Evolutionary conservation across 1,140 invertebrate genomes (phyloP).

Genomic region (Drosophila prosaltans): DNA sequence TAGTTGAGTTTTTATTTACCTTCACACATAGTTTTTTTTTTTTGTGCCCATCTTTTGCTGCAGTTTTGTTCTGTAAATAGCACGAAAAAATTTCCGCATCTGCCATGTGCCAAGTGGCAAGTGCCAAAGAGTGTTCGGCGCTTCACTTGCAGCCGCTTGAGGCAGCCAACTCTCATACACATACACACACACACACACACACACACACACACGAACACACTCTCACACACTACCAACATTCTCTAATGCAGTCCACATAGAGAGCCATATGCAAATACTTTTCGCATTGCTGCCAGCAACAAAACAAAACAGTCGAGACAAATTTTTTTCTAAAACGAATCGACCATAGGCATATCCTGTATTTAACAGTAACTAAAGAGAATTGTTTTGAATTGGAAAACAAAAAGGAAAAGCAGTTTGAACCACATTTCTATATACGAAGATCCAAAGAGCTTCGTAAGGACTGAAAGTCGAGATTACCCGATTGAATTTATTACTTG

Average conservation of each 20-base stretch:
- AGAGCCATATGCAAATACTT: constrained; percentile 74
- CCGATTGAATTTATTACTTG: neutral
- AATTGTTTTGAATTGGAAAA: too few relatives aligned
- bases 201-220: constrained; percentile 10
- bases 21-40: constrained; percentile 29
- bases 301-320: constrained; percentile 1
- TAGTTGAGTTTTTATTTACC: constrained; percentile 47
- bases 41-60: constrained; percentile 51
- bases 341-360: constrained; percentile 2
- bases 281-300: constrained; percentile 36
- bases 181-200: constrained; percentile 2
- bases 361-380: too few relatives aligned
- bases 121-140: constrained; percentile 30
- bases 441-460: too few relatives aligned
- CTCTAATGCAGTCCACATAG: constrained; percentile 51
- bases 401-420: too few relatives aligned
- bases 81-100: constrained; percentile 42
- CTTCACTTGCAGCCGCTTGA: constrained; percentile 54
- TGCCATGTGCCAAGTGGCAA: constrained; percentile 59
- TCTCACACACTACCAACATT: constrained; percentile 23
- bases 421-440: too few relatives aligned
- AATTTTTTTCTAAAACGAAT: neutral
- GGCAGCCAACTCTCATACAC: constrained; percentile 34
- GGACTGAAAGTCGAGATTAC: neutral
- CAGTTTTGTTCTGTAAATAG: constrained; percentile 42